Conservation (phyloP, 2,888 invertebrate genomes). For the Drosophila paracracens region DNA sequence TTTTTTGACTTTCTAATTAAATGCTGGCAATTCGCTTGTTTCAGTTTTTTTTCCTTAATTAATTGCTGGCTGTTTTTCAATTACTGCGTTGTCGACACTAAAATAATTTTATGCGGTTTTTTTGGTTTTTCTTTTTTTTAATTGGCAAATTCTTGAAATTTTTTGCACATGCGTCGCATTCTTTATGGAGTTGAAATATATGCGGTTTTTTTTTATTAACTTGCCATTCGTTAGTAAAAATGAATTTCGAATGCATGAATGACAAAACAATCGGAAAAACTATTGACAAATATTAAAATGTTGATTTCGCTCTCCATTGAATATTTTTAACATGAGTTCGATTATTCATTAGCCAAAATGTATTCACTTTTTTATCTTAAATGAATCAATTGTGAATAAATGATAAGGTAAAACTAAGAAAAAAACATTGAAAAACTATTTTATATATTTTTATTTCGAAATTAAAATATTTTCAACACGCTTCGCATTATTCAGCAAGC, state of each 20-base stretch:
- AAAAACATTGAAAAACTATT: not conserved
- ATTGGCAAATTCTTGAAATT: not conserved
- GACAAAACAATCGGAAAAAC: not conserved
- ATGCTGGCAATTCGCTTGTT: not conserved
- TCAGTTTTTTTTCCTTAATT: not conserved
- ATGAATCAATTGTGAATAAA: not conserved
- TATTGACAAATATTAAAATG: not conserved
- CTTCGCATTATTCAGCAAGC: not conserved
- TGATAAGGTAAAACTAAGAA: not conserved
- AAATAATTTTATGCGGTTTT: not conserved
- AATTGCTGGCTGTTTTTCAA: conserved; percentile 9
- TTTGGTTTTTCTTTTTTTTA: not conserved
- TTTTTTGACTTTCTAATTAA: conserved; percentile 35
- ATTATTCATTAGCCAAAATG: not conserved
- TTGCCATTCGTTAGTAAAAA: no score
- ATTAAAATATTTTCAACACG: not conserved
- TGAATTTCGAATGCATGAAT: not conserved
- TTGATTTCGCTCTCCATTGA: not conserved
- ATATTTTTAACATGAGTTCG: not conserved
- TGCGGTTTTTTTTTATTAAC: not conserved
- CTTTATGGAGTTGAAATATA: not conserved
- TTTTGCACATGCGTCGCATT: not conserved
- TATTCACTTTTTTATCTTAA: not conserved
- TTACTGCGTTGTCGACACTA: not conserved
- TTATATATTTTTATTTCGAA: not conserved